Evolutionary conservation across 2,888 invertebrate species (phyloP), one percentile per base, ranked within the genome.

Genomic region (Abrostola tripartita): DNA sequence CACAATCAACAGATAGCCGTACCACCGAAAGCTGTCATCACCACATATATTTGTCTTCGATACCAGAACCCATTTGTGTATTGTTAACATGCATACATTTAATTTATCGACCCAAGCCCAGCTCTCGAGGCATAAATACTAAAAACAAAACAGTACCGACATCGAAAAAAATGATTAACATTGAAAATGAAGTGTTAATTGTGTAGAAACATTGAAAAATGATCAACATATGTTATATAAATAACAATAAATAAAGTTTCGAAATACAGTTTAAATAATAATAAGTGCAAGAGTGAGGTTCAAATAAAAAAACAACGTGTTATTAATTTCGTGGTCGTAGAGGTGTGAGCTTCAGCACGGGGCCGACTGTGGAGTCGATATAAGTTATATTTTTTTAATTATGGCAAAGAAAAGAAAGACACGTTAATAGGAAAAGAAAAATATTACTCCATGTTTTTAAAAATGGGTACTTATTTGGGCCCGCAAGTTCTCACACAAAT

Each of bases 171-270:
- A 87, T 92, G 86, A 91, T 91, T 91, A 92, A 91, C 90, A 86
- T 82, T 86, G 88, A 91, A 93, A 76, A 93, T 93, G 92, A 93
- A 94, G 94, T 94, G 94, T 94, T 94, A 94, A 94, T 94, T 92
- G 92, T 92, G 88, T 92, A 88, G 92, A 92, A 90, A 93, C 94
- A 93, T 93, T 94, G 94, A 94, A 92, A 93, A 94, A 94, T 94
- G 93, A 92, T 93, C 92, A 92, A 91, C 94, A 94, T 94, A 94
- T 90, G 92, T 93, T 94, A 94, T 94, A 93, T 94, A 94, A 94
- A 94, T 94, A 94, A 90, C 92, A 90, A 94, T 94, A 94, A 94
- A 94, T 94, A 93, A 92, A 87, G 83, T 71, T 87, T 91, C 90
- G 90, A 92, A 92, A 92, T 93, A 92, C 92, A 93, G 93, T 93